These are phyloP conservation scores for Arion vulgaris DNA, from an alignment of 1,140 invertebrate species.

Conservation along the genomic window DNA sequence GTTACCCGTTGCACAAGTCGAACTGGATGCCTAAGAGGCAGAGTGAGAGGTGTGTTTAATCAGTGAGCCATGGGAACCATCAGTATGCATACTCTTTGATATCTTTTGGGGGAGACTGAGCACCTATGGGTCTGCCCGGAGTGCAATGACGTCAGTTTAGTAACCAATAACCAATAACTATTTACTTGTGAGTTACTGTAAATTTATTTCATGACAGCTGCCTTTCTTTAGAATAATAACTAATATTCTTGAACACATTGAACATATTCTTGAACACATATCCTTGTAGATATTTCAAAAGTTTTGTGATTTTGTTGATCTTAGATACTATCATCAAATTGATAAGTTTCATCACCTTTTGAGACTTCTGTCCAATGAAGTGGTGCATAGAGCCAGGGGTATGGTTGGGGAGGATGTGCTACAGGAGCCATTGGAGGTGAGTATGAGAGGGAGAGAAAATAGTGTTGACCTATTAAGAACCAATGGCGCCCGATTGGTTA, in stretches of 20 bases:
- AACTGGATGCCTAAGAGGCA: too few relatives aligned
- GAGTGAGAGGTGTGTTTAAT: too few relatives aligned
- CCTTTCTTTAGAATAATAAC: neutral
- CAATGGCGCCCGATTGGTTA: too few relatives aligned
- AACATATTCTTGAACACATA: neutral
- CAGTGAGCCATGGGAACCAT: too few relatives aligned
- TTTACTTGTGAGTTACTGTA: neutral
- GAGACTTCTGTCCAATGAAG: conserved; percentile 71
- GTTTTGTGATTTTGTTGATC: conserved; percentile 22
- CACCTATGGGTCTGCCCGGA: too few relatives aligned
- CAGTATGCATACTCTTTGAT: too few relatives aligned
- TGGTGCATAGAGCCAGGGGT: conserved; percentile 69
- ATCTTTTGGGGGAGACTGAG: too few relatives aligned
- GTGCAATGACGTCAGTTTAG: too few relatives aligned
- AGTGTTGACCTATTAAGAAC: neutral
- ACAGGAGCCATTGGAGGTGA: conserved; percentile 68
- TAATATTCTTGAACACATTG: neutral
- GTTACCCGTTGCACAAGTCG: too few relatives aligned
- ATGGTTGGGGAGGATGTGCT: conserved; percentile 71
- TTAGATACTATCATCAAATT: conserved; percentile 71
- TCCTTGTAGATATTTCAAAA: neutral
- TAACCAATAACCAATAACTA: too few relatives aligned
- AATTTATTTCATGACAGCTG: neutral
- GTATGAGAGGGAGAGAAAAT: neutral
- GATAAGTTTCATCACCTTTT: conserved; percentile 70